A percentile compares a stretch with the other conserved stretches of the same genome.
phyloP scores from a whole-genome alignment of 2,888 invertebrate species.

The Cephus sareptanus region DNA sequence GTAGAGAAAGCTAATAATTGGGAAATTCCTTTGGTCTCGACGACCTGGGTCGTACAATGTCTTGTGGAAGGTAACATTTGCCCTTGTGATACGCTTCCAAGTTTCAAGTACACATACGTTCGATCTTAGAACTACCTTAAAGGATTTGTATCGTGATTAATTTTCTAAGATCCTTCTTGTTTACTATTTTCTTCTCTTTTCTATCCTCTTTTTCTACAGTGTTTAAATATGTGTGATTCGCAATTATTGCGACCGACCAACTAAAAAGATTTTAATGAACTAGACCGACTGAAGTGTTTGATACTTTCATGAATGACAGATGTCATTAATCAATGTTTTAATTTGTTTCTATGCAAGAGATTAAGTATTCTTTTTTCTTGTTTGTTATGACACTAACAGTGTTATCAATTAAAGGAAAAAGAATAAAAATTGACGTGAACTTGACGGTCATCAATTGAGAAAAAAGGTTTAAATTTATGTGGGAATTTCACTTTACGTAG shows the following conservation, averaged over 20 bases:
- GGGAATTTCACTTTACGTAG: not conserved
- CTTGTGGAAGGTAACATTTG: slow-evolving; percentile 73
- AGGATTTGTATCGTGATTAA: not conserved
- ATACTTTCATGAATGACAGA: not conserved
- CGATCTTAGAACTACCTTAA: not conserved
- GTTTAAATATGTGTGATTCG: not conserved
- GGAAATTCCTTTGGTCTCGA: slow-evolving; percentile 75
- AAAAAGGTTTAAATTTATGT: not conserved
- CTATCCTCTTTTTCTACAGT: not conserved
- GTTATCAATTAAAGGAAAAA: not conserved
- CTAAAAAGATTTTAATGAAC: not conserved
- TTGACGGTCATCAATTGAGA: not conserved
- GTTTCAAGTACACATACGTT: slow-evolving; percentile 70
- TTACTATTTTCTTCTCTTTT: not conserved
- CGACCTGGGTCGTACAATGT: slow-evolving; percentile 77
- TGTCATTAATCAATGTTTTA: not conserved
- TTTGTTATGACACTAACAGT: not conserved
- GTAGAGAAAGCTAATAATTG: slow-evolving; percentile 69
- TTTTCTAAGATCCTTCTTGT: not conserved
- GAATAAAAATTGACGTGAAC: not conserved
- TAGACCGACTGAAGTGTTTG: not conserved
- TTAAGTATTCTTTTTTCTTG: not conserved
- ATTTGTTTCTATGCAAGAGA: not conserved
- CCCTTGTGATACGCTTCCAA: slow-evolving; percentile 67
- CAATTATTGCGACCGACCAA: not conserved